A percentile compares a stretch with the other conserved stretches of the same genome.
Evolutionary conservation across 2,113 vertebrate genomes (phyloP).

Genomic region (Aphelocoma coerulescens): DNA sequence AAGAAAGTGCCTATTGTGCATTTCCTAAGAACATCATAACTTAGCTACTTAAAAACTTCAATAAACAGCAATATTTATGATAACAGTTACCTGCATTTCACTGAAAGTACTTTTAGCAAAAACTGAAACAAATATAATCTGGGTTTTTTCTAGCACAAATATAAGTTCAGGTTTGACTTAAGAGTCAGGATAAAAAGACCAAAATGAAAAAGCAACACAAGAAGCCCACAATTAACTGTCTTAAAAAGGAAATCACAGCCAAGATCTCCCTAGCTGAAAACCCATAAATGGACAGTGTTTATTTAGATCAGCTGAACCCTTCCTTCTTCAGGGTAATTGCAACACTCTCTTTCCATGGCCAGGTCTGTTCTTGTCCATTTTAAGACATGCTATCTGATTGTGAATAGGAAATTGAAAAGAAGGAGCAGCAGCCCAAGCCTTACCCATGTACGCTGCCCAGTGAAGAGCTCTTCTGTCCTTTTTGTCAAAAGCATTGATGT

Average conservation of each 20-base stretch:
- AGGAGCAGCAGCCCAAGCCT: constrained; percentile 27
- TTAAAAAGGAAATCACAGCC: background rate
- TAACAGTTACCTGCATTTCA: background rate
- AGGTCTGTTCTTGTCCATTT: background rate
- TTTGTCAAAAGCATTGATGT: constrained; percentile 98
- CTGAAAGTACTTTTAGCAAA: background rate
- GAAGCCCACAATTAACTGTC: background rate
- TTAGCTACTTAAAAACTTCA: background rate
- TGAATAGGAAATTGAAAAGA: background rate
- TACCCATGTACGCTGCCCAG: constrained; percentile 96
- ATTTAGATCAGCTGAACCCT: background rate
- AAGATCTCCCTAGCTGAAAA: background rate
- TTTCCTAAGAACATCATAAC: background rate
- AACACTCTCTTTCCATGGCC: background rate
- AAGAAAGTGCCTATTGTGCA: background rate
- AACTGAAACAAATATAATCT: background rate
- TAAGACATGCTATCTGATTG: background rate
- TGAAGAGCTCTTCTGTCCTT: constrained; percentile 94
- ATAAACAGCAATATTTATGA: background rate
- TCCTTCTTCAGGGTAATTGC: background rate
- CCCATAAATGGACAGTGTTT: background rate
- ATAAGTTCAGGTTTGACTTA: background rate
- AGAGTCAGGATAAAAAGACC: background rate
- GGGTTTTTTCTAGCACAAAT: background rate
- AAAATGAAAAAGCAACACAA: background rate